phyloP scores from a whole-genome alignment of 1,140 invertebrate species.

The Drosophila burlai region DNA sequence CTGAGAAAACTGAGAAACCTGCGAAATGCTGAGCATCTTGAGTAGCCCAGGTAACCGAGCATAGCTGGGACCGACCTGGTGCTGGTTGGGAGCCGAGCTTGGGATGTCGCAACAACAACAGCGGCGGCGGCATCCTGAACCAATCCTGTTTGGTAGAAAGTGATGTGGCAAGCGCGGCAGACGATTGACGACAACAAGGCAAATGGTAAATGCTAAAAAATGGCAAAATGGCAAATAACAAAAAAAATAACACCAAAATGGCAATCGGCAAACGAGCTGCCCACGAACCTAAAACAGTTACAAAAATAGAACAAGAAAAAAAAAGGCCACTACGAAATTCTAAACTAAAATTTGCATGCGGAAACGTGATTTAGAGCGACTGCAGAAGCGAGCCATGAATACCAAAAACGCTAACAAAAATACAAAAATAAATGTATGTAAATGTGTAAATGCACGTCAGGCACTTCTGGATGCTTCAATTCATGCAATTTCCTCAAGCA shows the following conservation, averaged over 20 bases:
- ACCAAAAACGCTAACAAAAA: slow-evolving; percentile 29
- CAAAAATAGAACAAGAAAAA: neutral
- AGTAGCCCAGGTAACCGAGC: slow-evolving; percentile 14
- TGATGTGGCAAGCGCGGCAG: slow-evolving; percentile 68
- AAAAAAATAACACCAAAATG: slow-evolving; percentile 7
- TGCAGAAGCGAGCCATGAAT: slow-evolving; percentile 48
- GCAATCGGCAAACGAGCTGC: slow-evolving; percentile 57
- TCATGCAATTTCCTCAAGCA: neutral
- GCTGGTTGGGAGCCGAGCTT: slow-evolving; percentile 2
- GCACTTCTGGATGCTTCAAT: neutral
- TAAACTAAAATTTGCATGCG: slow-evolving; percentile 39
- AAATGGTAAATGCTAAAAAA: slow-evolving; percentile 44
- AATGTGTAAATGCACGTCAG: neutral
- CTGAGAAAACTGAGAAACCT: slow-evolving; percentile 32
- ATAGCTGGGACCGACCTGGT: neutral
- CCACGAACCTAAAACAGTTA: slow-evolving; percentile 16
- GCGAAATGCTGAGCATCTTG: slow-evolving; percentile 32
- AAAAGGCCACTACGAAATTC: slow-evolving; percentile 18
- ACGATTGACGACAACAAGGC: slow-evolving; percentile 47
- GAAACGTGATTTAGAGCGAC: slow-evolving; percentile 65
- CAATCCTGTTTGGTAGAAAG: slow-evolving; percentile 82
- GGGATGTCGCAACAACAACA: slow-evolving; percentile 56
- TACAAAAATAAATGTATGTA: no score
- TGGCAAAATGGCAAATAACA: slow-evolving; percentile 18
- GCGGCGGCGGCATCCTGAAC: slow-evolving; percentile 58